phyloP scores from a whole-genome alignment of 2,888 invertebrate species.

The Ornithoptera alexandrae region DNA sequence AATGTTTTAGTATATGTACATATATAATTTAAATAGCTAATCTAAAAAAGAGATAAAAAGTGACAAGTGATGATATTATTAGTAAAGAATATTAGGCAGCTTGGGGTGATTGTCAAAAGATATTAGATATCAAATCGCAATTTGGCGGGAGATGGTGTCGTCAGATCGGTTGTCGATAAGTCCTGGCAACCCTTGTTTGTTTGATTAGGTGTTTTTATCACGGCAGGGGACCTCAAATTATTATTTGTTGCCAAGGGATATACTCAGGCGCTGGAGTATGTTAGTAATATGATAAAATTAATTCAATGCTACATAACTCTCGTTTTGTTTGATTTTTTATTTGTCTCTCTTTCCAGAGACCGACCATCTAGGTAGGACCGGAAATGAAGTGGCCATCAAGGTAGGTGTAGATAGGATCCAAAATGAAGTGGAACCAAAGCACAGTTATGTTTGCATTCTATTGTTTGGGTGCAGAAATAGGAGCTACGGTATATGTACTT shows the following conservation, averaged over 20 bases:
- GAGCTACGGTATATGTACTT: too few relatives aligned
- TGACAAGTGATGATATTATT: slow-evolving; percentile 22
- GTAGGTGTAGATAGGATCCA: too few relatives aligned
- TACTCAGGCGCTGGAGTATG: slow-evolving; percentile 39
- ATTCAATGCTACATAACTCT: not conserved
- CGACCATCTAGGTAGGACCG: too few relatives aligned
- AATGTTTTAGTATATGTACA: too few relatives aligned
- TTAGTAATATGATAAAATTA: slow-evolving; percentile 4
- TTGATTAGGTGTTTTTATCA: slow-evolving; percentile 61
- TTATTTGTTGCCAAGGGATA: slow-evolving; percentile 46
- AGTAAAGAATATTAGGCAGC: slow-evolving; percentile 45
- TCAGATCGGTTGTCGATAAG: slow-evolving; percentile 53
- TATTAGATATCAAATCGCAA: slow-evolving; percentile 72
- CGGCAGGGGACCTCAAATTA: slow-evolving; percentile 54
- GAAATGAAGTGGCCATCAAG: too few relatives aligned
- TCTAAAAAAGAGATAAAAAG: not conserved
- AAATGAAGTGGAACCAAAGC: too few relatives aligned
- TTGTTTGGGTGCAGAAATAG: too few relatives aligned
- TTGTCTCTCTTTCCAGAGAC: too few relatives aligned
- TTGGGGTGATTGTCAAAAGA: slow-evolving; percentile 41
- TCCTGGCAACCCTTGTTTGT: slow-evolving; percentile 57
- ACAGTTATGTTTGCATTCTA: too few relatives aligned
- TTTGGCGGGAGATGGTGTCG: slow-evolving; percentile 67
- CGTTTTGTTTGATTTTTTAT: not conserved
- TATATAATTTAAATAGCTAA: too few relatives aligned